Conservation (phyloP, 92 coral and sea anemone genomes). For the Micromussa lordhowensis region DNA sequence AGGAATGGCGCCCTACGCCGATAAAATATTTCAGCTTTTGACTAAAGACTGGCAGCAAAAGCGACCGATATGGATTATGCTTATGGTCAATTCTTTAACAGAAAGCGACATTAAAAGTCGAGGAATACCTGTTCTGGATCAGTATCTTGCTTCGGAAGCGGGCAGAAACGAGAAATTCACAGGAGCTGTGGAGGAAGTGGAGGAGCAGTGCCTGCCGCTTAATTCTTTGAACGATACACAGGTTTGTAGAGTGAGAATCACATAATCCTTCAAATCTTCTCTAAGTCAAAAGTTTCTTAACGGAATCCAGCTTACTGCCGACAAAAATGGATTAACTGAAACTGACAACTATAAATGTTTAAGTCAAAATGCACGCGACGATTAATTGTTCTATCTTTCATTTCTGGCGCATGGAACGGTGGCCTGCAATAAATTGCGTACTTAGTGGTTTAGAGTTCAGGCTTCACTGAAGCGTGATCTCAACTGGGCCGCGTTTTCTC, state of each 20-base stretch:
- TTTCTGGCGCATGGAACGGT: conserved; percentile 1
- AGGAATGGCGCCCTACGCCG: conserved; percentile 73
- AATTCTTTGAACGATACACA: conserved; percentile 85
- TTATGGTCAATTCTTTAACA: conserved; percentile 91
- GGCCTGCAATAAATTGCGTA: conserved; percentile 9
- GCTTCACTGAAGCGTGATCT: conserved; percentile 40
- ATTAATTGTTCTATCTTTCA: conserved; percentile 23
- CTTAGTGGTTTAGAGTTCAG: conserved; percentile 12
- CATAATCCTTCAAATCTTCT: conserved; percentile 44
- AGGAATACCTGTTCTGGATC: conserved; percentile 94
- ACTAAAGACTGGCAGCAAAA: conserved; percentile 91
- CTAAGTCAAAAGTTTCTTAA: conserved; percentile 36
- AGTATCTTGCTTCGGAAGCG: conserved; percentile 82
- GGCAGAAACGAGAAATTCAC: conserved; percentile 65
- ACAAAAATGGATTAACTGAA: conserved; percentile 35
- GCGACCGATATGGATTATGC: conserved; percentile 98
- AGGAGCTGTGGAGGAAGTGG: conserved; percentile 91
- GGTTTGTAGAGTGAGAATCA: conserved; percentile 63
- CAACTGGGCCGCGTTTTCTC: neutral
- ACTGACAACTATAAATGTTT: conserved; percentile 43
- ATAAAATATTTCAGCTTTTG: conserved; percentile 78
- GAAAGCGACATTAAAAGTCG: conserved; percentile 89
- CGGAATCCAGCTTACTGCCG: conserved; percentile 45
- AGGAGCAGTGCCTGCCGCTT: conserved; percentile 90
- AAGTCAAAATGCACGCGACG: conserved; percentile 53